Conservation (phyloP, 1,140 invertebrate genomes). For the Eueides isabella region DNA sequence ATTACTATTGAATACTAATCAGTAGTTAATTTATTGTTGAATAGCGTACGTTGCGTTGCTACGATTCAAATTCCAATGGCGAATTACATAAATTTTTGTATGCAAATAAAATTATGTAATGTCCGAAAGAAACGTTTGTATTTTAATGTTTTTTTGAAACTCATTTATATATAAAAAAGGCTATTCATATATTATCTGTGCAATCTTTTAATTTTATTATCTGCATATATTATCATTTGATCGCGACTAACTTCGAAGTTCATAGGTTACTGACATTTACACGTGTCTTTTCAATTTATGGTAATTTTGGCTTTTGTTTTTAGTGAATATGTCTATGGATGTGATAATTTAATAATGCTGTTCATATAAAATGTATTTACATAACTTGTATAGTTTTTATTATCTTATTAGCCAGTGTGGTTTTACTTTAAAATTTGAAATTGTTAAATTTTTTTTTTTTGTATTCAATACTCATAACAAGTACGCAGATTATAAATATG, state of each 20-base stretch:
- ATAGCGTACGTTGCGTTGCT: not conserved
- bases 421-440: not conserved
- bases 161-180: not conserved
- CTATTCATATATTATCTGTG: not conserved
- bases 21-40: not conserved
- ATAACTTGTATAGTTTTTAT: not conserved
- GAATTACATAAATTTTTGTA: constrained; percentile 31
- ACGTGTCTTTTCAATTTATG: constrained; percentile 9
- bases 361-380: not conserved
- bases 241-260: constrained; percentile 8
- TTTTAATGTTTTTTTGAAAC: constrained; percentile 26
- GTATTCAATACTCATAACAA: no score
- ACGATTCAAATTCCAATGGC: constrained; percentile 11
- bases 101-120: constrained; percentile 44
- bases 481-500: no score
- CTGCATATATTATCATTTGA: not conserved
- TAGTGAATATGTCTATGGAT: not conserved
- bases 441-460: not conserved
- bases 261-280: constrained; percentile 25
- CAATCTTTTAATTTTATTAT: not conserved
- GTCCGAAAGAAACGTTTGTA: constrained; percentile 30
- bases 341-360: not conserved
- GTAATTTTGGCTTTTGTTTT: not conserved
- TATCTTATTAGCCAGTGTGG: no score
- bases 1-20: not conserved